Conservation (phyloP, 1,140 invertebrate genomes). For the Micrasema longulum region DNA sequence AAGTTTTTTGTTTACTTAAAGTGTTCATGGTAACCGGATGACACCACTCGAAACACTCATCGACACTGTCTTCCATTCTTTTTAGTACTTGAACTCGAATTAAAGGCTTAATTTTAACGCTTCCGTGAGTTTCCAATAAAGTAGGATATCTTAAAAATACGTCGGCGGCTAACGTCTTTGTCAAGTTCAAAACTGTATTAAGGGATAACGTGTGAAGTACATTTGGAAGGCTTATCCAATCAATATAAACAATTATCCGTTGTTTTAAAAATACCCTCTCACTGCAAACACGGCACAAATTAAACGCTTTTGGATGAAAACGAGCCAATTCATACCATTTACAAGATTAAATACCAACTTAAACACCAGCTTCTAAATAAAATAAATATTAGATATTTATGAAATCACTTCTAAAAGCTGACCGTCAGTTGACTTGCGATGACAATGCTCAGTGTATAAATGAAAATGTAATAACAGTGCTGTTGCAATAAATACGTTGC, state of each 20-base stretch:
- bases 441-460: background rate
- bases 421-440: too few relatives aligned
- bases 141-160: conserved; percentile 10
- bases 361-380: too few relatives aligned
- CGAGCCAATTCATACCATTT: too few relatives aligned
- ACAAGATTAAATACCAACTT: too few relatives aligned
- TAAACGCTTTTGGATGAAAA: too few relatives aligned
- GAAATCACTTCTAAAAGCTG: too few relatives aligned
- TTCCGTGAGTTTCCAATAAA: conserved; percentile 41
- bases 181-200: conserved; percentile 48
- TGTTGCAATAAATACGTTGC: conserved; percentile 26
- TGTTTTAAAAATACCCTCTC: too few relatives aligned
- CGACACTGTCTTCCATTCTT: conserved; percentile 34
- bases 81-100: background rate
- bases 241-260: conserved; percentile 10
- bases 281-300: too few relatives aligned
- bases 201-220: conserved; percentile 28
- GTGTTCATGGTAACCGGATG: conserved; percentile 40
- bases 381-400: too few relatives aligned
- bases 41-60: conserved; percentile 42
- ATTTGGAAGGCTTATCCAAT: conserved; percentile 37
- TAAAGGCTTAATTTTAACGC: conserved; percentile 36
- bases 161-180: conserved; percentile 35
- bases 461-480: conserved; percentile 7
- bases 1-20: conserved; percentile 39